Percentiles rank a stretch among this genome's conserved stretches.
These are phyloP conservation scores for Trachelipus rathkii DNA, from an alignment of 1,140 invertebrate genomes.

Conservation along the genomic window DNA sequence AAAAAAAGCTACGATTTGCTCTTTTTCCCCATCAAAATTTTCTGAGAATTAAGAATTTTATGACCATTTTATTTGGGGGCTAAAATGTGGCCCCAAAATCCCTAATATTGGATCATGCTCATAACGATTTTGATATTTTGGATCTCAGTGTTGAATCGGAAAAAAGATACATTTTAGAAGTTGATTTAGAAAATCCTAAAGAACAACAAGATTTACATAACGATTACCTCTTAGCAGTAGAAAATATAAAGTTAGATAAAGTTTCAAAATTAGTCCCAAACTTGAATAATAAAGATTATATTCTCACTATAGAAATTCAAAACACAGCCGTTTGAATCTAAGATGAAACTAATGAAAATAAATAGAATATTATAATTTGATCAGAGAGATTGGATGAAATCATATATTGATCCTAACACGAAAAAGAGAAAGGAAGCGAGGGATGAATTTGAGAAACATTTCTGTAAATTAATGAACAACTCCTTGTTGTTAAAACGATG, in stretches of 20 bases:
- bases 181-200: not conserved
- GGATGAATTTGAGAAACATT: constrained; percentile 54
- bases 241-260: constrained; percentile 7
- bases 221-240: not conserved
- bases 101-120: not conserved
- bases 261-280: not conserved
- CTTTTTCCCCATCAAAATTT: too few species aligned
- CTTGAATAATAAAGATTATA: constrained; percentile 1
- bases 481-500: not conserved
- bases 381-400: constrained; percentile 48
- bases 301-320: constrained; percentile 43
- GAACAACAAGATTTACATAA: not conserved
- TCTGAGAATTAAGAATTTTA: too few species aligned
- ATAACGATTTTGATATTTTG: not conserved
- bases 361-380: constrained; percentile 49
- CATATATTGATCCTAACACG: constrained; percentile 49
- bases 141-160: not conserved
- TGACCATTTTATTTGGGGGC: too few species aligned
- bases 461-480: constrained; percentile 22
- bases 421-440: constrained; percentile 46
- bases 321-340: constrained; percentile 39
- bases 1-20: too few species aligned
- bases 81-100: too few species aligned
- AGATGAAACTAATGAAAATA: constrained; percentile 49
- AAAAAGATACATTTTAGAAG: constrained; percentile 22